Percentiles rank a stretch among this genome's conserved stretches.
Evolutionary conservation across 2,113 vertebrate species (phyloP).

Genomic region (Epinephelus moara): DNA sequence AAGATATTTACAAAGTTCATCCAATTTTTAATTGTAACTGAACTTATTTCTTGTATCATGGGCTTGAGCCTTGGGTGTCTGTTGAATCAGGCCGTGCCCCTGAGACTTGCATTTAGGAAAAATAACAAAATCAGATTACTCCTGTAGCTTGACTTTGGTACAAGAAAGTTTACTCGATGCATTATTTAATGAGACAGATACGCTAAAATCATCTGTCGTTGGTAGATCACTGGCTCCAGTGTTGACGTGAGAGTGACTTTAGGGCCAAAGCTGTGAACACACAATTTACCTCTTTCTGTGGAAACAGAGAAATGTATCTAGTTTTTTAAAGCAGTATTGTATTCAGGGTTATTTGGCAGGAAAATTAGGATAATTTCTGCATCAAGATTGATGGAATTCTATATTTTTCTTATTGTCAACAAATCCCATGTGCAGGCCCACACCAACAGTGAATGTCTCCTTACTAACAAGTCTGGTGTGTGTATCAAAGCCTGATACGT

Average conservation of each 20-base stretch:
- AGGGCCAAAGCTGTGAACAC: background rate
- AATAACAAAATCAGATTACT: background rate
- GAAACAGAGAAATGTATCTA: background rate
- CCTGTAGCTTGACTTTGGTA: background rate
- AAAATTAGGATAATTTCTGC: too few species aligned
- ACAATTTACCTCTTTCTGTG: too few species aligned
- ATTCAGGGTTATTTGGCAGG: too few species aligned
- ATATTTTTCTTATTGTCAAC: too few species aligned
- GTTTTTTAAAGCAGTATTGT: too few species aligned
- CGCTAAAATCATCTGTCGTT: background rate
- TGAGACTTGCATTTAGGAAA: background rate
- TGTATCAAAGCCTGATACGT: too few species aligned
- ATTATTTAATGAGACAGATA: background rate
- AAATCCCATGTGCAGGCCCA: too few species aligned
- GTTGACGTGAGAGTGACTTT: background rate
- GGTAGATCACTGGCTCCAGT: slow-evolving; percentile 4
- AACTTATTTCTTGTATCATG: background rate
- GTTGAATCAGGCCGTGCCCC: background rate
- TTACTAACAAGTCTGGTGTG: too few species aligned
- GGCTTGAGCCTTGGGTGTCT: background rate
- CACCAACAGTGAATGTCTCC: too few species aligned
- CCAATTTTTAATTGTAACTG: background rate
- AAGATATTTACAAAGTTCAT: background rate
- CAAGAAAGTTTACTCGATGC: background rate
- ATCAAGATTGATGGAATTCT: too few species aligned